phyloP scores from a whole-genome alignment of 2,113 vertebrate genomes.

The Tragelaphus buxtoni region DNA sequence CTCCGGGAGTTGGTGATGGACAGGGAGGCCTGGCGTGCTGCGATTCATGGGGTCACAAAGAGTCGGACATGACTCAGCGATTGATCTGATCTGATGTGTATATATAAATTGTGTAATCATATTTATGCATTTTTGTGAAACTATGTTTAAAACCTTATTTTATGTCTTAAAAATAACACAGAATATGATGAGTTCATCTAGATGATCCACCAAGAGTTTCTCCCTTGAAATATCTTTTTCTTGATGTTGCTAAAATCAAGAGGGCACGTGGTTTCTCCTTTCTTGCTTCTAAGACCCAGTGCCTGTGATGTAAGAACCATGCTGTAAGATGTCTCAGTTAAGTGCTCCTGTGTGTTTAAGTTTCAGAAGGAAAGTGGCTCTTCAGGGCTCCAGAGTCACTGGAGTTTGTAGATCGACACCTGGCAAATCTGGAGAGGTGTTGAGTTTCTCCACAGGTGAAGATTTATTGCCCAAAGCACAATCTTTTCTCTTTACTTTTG shows the following conservation, averaged over 20 bases:
- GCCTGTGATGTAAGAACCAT: background rate
- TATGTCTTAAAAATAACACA: background rate
- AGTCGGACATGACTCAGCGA: no score
- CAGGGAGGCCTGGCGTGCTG: background rate
- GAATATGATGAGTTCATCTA: background rate
- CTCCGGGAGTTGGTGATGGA: background rate
- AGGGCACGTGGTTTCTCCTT: background rate
- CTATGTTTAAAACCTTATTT: background rate
- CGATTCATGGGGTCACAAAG: no score
- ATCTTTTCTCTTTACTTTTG: background rate
- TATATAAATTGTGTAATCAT: background rate
- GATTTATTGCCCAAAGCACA: conserved; percentile 24
- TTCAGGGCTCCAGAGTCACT: background rate
- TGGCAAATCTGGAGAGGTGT: background rate
- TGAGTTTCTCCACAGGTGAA: background rate
- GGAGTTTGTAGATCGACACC: background rate
- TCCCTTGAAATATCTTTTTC: background rate
- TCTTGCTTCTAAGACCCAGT: background rate
- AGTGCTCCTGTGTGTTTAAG: no score
- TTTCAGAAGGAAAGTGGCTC: background rate
- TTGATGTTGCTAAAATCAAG: background rate
- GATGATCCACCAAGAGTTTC: background rate
- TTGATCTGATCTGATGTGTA: background rate
- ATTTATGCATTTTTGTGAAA: background rate
- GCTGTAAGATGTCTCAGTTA: background rate